Evolutionary conservation across 2,888 invertebrate genomes (phyloP).

Genomic region (Eucera pruinosa): DNA sequence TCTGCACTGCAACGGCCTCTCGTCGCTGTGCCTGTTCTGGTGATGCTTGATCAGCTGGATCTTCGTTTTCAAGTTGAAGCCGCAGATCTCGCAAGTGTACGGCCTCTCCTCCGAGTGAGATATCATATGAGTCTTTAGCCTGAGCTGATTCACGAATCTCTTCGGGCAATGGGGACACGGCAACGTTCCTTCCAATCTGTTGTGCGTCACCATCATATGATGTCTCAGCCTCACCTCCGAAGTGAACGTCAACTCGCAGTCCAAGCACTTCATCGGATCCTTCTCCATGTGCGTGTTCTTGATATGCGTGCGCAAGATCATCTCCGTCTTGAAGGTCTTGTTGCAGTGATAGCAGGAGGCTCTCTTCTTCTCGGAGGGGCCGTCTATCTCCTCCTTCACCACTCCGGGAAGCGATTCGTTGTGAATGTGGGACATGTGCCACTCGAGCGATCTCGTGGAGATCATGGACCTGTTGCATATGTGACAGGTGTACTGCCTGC

Average conservation of each 20-base stretch:
- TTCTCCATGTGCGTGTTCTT: conserved; percentile 82
- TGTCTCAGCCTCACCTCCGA: conserved; percentile 82
- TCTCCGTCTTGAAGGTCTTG: conserved; percentile 83
- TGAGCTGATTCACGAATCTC: conserved; percentile 81
- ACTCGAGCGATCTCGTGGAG: conserved; percentile 80
- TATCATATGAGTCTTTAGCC: conserved; percentile 83
- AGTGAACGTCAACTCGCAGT: conserved; percentile 79
- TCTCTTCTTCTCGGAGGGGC: conserved; percentile 74
- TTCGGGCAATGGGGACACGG: conserved; percentile 82
- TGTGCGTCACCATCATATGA: conserved; percentile 82
- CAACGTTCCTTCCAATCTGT: conserved; percentile 80
- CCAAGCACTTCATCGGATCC: conserved; percentile 81
- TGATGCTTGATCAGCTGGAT: conserved; percentile 83
- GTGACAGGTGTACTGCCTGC: conserved; percentile 81
- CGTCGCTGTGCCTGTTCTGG: conserved; percentile 82
- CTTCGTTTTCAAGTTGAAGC: conserved; percentile 82
- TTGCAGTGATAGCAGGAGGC: conserved; percentile 80
- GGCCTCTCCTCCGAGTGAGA: conserved; percentile 83
- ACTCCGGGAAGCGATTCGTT: conserved; percentile 76
- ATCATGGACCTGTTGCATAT: conserved; percentile 83
- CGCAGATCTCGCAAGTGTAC: conserved; percentile 80
- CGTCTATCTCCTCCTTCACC: conserved; percentile 69
- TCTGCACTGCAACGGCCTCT: conserved; percentile 80
- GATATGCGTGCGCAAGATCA: conserved; percentile 82
- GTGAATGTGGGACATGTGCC: conserved; percentile 83